These are phyloP conservation scores for Synergus laeviventris DNA, from an alignment of 2,888 invertebrate genomes.

Conservation along the genomic window DNA sequence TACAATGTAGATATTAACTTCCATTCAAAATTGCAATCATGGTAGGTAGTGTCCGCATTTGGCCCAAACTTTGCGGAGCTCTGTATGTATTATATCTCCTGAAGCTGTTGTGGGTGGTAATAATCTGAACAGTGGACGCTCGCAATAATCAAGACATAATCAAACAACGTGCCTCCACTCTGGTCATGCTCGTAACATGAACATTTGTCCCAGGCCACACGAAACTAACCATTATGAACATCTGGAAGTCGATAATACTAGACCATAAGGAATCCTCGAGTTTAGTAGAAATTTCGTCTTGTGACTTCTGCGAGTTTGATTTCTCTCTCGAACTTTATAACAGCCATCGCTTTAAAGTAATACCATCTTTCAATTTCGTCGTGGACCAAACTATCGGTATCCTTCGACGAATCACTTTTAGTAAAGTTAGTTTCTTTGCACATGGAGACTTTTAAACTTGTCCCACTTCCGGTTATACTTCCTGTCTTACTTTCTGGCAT, in stretches of 20 bases:
- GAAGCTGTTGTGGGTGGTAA: constrained; percentile 28
- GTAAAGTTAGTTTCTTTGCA: not conserved
- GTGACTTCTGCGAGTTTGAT: constrained; percentile 17
- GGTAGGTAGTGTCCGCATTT: not conserved
- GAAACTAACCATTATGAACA: constrained; percentile 23
- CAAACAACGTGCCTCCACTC: constrained; percentile 28
- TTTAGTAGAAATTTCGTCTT: constrained; percentile 7
- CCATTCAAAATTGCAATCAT: not conserved
- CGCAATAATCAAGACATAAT: constrained; percentile 32
- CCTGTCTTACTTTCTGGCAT: not conserved
- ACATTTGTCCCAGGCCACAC: constrained; percentile 18
- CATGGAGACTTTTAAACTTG: not conserved
- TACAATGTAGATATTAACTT: not conserved
- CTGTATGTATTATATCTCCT: not conserved
- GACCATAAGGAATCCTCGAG: constrained; percentile 14
- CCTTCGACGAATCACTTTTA: constrained; percentile 20
- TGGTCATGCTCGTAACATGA: constrained; percentile 28
- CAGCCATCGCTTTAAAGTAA: constrained; percentile 29
- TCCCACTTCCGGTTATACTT: constrained; percentile 2
- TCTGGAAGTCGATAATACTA: constrained; percentile 29
- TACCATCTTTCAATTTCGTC: constrained; percentile 23
- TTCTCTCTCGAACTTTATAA: constrained; percentile 13
- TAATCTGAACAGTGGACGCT: constrained; percentile 15
- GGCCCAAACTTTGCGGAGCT: not conserved
- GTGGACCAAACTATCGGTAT: constrained; percentile 4